Conservation (phyloP, 35 echinoderm and acorn worm species). For the Patiria miniata region DNA sequence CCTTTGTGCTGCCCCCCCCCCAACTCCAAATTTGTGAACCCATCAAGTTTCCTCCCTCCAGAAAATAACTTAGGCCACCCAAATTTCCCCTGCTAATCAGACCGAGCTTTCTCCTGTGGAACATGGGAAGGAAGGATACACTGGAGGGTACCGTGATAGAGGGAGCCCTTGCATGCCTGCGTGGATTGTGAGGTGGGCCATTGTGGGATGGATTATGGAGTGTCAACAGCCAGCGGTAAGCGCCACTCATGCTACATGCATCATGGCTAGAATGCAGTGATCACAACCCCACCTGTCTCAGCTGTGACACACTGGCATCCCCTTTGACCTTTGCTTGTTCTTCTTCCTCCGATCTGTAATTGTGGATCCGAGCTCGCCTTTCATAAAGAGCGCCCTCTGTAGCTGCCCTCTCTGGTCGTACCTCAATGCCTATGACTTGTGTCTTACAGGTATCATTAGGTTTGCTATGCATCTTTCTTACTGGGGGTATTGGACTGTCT, state of each 20-base stretch:
- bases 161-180: not conserved
- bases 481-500: not conserved
- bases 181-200: not conserved
- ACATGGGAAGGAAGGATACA: not conserved
- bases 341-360: not conserved
- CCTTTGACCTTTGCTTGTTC: not conserved
- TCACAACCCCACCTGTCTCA: conserved; percentile 18
- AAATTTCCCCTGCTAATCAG: too few species aligned
- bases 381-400: not conserved
- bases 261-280: not conserved
- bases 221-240: not conserved
- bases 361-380: not conserved
- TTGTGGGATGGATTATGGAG: not conserved
- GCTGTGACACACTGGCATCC: conserved; percentile 15
- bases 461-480: not conserved
- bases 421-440: not conserved
- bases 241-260: not conserved
- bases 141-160: not conserved
- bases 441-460: not conserved
- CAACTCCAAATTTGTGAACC: too few species aligned
- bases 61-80: too few species aligned
- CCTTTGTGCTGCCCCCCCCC: too few species aligned
- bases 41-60: too few species aligned
- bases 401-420: not conserved
- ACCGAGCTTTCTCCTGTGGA: too few species aligned